Base-by-base conservation (phyloP, 92 coral and sea anemone species). In the Galaxea fascicularis region DNA sequence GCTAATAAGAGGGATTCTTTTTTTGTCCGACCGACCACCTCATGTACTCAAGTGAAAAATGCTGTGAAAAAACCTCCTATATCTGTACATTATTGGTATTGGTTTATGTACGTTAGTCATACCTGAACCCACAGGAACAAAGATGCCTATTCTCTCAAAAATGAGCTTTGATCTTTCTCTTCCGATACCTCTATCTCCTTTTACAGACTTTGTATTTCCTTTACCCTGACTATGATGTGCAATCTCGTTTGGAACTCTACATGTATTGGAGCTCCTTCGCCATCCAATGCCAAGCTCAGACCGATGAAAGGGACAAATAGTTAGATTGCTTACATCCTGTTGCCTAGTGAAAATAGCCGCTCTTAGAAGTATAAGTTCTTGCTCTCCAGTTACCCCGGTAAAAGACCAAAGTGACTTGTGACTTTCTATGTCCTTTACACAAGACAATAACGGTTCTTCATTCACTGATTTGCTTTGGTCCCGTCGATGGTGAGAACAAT, bases 301-400 rank as follows among this genome's bases (percentile, higher is more conserved):
- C n/a, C n/a, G n/a, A n/a, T n/a, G n/a, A n/a, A n/a, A n/a, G n/a
- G n/a, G n/a, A n/a, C n/a, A n/a, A n/a, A n/a, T n/a, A n/a, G n/a
- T n/a, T n/a, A n/a, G n/a, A n/a, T n/a, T n/a, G n/a, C n/a, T n/a
- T n/a, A n/a, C n/a, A 57, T 57, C 63, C 63, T 15, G 63, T 57
- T 57, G 63, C 63, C 20, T 57, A 57, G 63, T 57, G 63, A 57
- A 57, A 57, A 57, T 57, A 57, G 63, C 63, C 63, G 63, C 63
- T 4, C 63, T 56, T 49, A 49, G 54, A 49, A 9, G 15, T 9
- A n/a, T n/a, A n/a, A n/a, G n/a, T n/a, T n/a, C n/a, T n/a, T n/a
- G n/a, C n/a, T n/a, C n/a, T n/a, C n/a, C n/a, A n/a, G n/a, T n/a
- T n/a, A n/a, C n/a, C n/a, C n/a, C n/a, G n/a, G n/a, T n/a, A n/a